Evolutionary conservation across 2,797 vertebrate species (phyloP).

Genomic region (Neoniphon sammara): DNA sequence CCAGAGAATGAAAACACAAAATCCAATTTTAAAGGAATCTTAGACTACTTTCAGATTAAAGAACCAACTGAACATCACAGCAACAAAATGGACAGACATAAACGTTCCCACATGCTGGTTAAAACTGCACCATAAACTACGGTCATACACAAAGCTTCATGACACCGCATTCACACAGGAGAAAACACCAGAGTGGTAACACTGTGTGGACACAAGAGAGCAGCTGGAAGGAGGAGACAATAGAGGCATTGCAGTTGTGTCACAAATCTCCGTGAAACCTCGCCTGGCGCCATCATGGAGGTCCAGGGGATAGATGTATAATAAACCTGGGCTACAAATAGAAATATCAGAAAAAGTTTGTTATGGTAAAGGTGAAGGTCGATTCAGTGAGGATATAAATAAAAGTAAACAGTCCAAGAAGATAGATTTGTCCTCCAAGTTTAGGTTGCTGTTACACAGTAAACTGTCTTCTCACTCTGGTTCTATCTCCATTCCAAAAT

Average conservation of each 20-base stretch:
- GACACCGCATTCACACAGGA: constrained; percentile 16
- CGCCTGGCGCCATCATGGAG: neutral
- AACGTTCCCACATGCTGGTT: constrained; percentile 42
- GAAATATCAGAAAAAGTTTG: neutral
- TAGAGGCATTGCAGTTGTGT: neutral
- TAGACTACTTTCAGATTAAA: neutral
- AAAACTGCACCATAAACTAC: constrained; percentile 34
- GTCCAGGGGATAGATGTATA: neutral
- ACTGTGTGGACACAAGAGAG: constrained; percentile 16
- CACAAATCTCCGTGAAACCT: neutral
- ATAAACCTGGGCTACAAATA: constrained; percentile 8
- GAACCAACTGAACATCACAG: constrained; percentile 5
- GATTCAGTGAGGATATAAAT: neutral
- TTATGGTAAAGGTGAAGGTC: constrained; percentile 2
- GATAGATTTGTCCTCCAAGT: constrained; percentile 1
- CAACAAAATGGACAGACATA: constrained; percentile 24
- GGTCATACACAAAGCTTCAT: constrained; percentile 21
- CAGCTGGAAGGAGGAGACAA: constrained; percentile 1
- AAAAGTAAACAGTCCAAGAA: constrained; percentile 29
- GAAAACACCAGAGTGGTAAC: constrained; percentile 18
- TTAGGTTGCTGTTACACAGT: neutral
- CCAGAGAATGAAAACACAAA: neutral
- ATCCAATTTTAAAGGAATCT: constrained; percentile 21
- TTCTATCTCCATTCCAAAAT: constrained; percentile 3
- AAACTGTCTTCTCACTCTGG: neutral